Evolutionary conservation across 2,797 vertebrate genomes (phyloP).

Genomic region (Novumbra hubbsi): DNA sequence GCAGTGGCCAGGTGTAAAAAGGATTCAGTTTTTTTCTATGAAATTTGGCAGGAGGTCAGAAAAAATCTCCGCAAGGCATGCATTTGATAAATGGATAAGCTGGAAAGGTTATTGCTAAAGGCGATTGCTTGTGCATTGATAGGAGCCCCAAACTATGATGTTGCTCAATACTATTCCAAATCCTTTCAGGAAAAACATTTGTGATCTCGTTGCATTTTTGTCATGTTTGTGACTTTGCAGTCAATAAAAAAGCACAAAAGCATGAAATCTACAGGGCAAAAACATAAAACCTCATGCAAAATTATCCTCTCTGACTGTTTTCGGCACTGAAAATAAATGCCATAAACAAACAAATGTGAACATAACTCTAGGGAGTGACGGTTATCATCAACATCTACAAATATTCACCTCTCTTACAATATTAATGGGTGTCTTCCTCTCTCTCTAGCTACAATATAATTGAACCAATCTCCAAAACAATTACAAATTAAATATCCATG

Average conservation of each 20-base stretch:
- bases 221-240: conserved; percentile 22
- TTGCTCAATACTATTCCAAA: conserved; percentile 9
- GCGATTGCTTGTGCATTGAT: conserved; percentile 54
- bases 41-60: conserved; percentile 57
- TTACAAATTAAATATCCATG: conserved; percentile 38
- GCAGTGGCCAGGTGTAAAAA: conserved; percentile 56
- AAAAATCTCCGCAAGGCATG: conserved; percentile 48
- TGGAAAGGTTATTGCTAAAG: conserved; percentile 41
- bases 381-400: neutral
- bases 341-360: conserved; percentile 6
- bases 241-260: neutral
- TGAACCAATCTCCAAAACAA: conserved; percentile 33
- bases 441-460: conserved; percentile 34
- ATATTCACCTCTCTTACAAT: neutral
- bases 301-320: neutral
- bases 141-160: conserved; percentile 27
- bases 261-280: neutral
- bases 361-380: conserved; percentile 2
- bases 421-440: conserved; percentile 3
- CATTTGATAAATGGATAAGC: conserved; percentile 62
- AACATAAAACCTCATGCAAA: neutral
- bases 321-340: neutral
- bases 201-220: conserved; percentile 28
- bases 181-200: neutral
- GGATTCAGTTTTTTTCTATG: conserved; percentile 51